A percentile compares a stretch with the other conserved stretches of the same genome.
These are phyloP conservation scores for Odontesthes bonariensis DNA, from an alignment of 2,113 vertebrate genomes.

Conservation along the genomic window DNA sequence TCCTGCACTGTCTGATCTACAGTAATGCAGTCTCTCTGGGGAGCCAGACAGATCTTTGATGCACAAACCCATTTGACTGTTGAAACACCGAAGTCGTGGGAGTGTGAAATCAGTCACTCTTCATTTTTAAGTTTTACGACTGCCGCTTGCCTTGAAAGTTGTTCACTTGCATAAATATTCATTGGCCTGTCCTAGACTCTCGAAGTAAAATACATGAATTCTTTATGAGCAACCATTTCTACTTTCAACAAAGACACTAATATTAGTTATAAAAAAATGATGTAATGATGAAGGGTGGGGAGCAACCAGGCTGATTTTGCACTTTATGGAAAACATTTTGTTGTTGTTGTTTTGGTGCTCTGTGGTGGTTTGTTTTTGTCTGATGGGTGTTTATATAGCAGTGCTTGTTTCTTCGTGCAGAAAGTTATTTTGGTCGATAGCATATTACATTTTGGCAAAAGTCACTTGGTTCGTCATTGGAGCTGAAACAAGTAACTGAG, in stretches of 20 bases:
- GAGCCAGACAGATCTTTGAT: not conserved
- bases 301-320: constrained; percentile 25
- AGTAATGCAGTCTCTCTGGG: constrained; percentile 18
- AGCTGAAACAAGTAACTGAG: not conserved
- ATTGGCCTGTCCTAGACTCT: constrained; percentile 33
- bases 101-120: constrained; percentile 50
- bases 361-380: constrained; percentile 23
- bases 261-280: constrained; percentile 33
- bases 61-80: constrained; percentile 44
- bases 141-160: constrained; percentile 38
- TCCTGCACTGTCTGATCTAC: not conserved
- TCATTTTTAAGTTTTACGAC: constrained; percentile 48
- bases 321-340: constrained; percentile 17
- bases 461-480: not conserved
- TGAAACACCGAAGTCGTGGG: constrained; percentile 36
- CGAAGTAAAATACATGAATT: constrained; percentile 45
- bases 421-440: constrained; percentile 22
- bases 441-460: constrained; percentile 15
- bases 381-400: constrained; percentile 6
- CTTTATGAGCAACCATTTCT: constrained; percentile 47
- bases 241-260: constrained; percentile 38
- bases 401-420: constrained; percentile 14
- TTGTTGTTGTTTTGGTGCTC: not conserved
- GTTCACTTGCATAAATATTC: constrained; percentile 57
- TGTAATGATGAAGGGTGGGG: constrained; percentile 42